These are phyloP conservation scores for Cygnus buccinator DNA, from an alignment of 2,113 vertebrate genomes.

Conservation along the genomic window DNA sequence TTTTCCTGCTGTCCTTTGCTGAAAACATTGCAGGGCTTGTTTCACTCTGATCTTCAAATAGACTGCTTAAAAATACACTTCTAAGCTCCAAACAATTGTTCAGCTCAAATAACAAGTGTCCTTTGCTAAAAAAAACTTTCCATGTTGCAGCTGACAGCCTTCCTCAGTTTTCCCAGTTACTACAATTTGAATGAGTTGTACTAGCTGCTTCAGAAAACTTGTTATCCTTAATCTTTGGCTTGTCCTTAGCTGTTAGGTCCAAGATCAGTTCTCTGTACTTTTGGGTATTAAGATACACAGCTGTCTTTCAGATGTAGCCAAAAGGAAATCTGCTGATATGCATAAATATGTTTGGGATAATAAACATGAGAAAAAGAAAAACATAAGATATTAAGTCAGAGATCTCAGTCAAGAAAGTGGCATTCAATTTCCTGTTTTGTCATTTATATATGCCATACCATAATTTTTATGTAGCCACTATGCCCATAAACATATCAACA, in stretches of 20 bases:
- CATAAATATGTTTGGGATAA: slow-evolving; percentile 72
- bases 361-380: slow-evolving; percentile 70
- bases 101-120: not conserved
- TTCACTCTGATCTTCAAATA: not conserved
- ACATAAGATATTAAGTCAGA: slow-evolving; percentile 62
- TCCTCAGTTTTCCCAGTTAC: not conserved
- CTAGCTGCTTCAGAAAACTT: not conserved
- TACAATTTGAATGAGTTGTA: not conserved
- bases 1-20: not conserved
- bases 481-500: slow-evolving; percentile 67
- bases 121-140: not conserved
- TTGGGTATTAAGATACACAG: slow-evolving; percentile 50
- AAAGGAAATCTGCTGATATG: slow-evolving; percentile 73
- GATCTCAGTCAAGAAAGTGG: slow-evolving; percentile 50
- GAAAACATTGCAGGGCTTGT: not conserved
- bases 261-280: slow-evolving; percentile 40
- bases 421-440: slow-evolving; percentile 75
- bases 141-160: not conserved
- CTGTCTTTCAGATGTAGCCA: slow-evolving; percentile 69
- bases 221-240: not conserved
- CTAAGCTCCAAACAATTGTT: not conserved
- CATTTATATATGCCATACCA: slow-evolving; percentile 60
- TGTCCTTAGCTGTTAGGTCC: slow-evolving; percentile 19
- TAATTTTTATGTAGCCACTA: slow-evolving; percentile 64
- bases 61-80: not conserved